Evolutionary conservation across 2,888 invertebrate species (phyloP).

Genomic region (Brachycybe producta): DNA sequence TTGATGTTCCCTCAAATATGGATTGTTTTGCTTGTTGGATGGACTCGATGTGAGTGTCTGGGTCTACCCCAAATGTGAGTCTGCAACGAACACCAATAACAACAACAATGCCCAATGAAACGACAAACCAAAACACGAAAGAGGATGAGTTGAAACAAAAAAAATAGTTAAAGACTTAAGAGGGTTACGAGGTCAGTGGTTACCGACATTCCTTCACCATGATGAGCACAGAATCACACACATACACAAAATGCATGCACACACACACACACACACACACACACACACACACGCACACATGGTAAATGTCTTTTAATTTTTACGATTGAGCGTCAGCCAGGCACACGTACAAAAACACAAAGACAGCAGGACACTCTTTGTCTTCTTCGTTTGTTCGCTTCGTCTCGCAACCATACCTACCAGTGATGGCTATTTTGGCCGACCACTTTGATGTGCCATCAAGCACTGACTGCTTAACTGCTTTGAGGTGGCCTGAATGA

Average conservation of each 20-base stretch:
- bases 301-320: too few species aligned
- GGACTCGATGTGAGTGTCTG: slow-evolving; percentile 94
- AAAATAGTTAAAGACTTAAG: too few species aligned
- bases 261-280: too few species aligned
- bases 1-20: slow-evolving; percentile 97
- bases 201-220: background rate
- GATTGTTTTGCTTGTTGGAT: slow-evolving; percentile 94
- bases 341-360: too few species aligned
- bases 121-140: slow-evolving; percentile 20
- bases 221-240: background rate
- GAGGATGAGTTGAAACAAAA: slow-evolving; percentile 12
- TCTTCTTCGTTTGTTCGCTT: too few species aligned
- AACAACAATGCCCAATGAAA: slow-evolving; percentile 17
- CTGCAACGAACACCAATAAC: slow-evolving; percentile 46
- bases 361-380: too few species aligned
- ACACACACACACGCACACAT: too few species aligned
- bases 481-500: slow-evolving; percentile 91
- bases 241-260: too few species aligned
- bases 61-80: slow-evolving; percentile 93
- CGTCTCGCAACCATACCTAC: slow-evolving; percentile 71
- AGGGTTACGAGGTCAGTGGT: slow-evolving; percentile 7
- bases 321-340: background rate
- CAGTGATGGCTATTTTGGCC: slow-evolving; percentile 99
- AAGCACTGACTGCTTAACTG: slow-evolving; percentile 95
- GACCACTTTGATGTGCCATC: slow-evolving; percentile 99